Evolutionary conservation across 1,140 invertebrate genomes (phyloP), one percentile per base, ranked within the genome.

Genomic region (Neomicropteryx cornuta): DNA sequence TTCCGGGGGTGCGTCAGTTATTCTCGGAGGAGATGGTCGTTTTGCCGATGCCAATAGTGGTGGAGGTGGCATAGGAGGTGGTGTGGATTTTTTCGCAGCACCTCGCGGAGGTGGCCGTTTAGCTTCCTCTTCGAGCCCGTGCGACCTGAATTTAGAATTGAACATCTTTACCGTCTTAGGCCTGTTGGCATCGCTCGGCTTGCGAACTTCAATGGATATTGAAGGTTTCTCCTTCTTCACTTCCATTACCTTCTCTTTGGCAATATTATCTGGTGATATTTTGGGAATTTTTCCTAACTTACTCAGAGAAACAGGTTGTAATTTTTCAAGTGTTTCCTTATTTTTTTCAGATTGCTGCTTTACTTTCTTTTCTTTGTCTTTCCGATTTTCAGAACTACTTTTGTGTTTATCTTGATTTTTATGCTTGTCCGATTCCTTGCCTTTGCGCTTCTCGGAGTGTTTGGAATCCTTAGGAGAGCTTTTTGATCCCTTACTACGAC

Each of bases 91-190:
- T 39, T 72, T 62, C 20, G 64, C 0, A 51, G 56, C 14, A 50
- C 67, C 49, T 64, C 72, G 66, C 2, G 81, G 78, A 18, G 82
- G 81, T 14, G 83, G 82, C 23, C 81, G 81, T 56, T 83, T 85
- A 3, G 77, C 70, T 66, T 85, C 82, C 57, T 89, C 86, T 52
- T 85, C 83, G 22, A 89, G 56, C 19, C 86, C 87, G 45, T 86
- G 87, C 22, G 84, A 87, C 37, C 87, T 73, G 62, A 90, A 88
- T 61, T 87, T 87, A 1, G 85, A 84, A 62, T 88, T 82, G 53
- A 82, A 89, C 2, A 82, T 85, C 71, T 90, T 91, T 4, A 89
- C 87, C 28, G 86, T 90, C 63, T 87, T 87, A 1, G 83, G 79
- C 45, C 80, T 64, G 24, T 72, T 66, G 3, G 66, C 57, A 39